Evolutionary conservation across 2,113 vertebrate genomes (phyloP), one percentile per base, ranked within the genome.

Genomic region (Hippolais icterina): DNA sequence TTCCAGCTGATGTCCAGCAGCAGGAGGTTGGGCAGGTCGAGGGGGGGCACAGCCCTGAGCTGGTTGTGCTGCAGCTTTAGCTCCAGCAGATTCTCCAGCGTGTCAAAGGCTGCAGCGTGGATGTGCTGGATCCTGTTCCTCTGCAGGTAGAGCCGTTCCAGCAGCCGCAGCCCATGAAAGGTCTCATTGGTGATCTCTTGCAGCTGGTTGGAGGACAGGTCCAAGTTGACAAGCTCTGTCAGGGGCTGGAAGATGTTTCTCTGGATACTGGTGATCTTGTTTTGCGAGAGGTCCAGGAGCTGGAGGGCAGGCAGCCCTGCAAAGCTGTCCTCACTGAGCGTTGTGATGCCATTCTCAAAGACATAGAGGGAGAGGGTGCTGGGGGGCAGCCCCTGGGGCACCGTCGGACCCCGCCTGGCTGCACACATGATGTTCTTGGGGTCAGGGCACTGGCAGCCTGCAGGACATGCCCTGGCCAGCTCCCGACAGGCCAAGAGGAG

Each of bases 241-340:
- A 99, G 96, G 9, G 98, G 98, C 94, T 98, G 98, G 96, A 99
- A 99, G 63, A 99, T 98, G 25, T 96, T 95, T 10, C 97, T 97
- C 6, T 99, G 98, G 89, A 99, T 98, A 94, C 97, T 96, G 12
- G 98, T 96, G 81, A 99, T 94, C 87, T 99, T 98, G 96, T 99
- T 99, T 97, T 99, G 99, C 1, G 99, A 99, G 81, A 99, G 97
- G 93, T 99, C 99, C 72, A 99, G 83, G 96, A 99, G 98, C 95
- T 99, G 98, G 60, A 99, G 97, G 68, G 97, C 97, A 0, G 96
- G 96, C 70, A 99, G 95, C 14, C 98, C 97, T 3, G 92, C 77
- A 81, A 99, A 99, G 91, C 99, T 98, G 92, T 98, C 97, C 16
- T 91, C 69, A 0, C 94, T 95, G 23, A 99, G 96, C 0, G 92